Evolutionary conservation across 2,888 invertebrate species (phyloP), one percentile per base, ranked within the genome.

Genomic region (Himalopsyche tibetana): DNA sequence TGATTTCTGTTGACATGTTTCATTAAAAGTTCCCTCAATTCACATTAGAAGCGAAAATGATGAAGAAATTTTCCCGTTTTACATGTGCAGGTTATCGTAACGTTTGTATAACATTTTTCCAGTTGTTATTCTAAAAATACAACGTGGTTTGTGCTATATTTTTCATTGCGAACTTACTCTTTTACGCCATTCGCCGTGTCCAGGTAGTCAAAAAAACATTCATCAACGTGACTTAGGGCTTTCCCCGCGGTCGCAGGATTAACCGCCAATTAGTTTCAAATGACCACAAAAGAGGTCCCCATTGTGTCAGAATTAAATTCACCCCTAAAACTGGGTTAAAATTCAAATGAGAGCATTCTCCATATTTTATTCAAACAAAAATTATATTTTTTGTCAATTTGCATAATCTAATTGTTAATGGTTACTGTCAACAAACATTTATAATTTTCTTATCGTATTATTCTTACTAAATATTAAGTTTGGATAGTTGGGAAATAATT

Each of bases 181-280:
- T 51, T 63, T 3, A 12, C 3, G 28, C 19, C 28, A 8, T 63
- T 8, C 15, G 8, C 28, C 5, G 5, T 17, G 19, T 63, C 4
- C 63, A 63, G 63, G 63, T 63, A 63, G 63, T 19, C 63, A 63
- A 63, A 63, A 28, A 63, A 63, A 63, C 63, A 63, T 63, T 63
- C 63, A 63, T 63, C 63, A 63, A 63, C 63, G 63, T 19, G 28
- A 19, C 63, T 63, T 63, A 63, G 28, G 11, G 63, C 15, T 19
- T 63, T 63, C 63, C 63, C n/a, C 19, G 9, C 8, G 63, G 63
- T 63, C 63, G 4, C 63, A 63, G 63, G 63, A 63, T 63, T 63
- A 63, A 19, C 63, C 19, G 15, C 63, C 63, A 63, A 63, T 63
- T 63, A 63, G 63, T 63, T 63, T 63, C 63, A 63, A 63, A 63